A percentile compares a stretch with the other conserved stretches of the same genome.
Evolutionary conservation across 1,140 invertebrate species (phyloP).

Genomic region (Battus philenor): DNA sequence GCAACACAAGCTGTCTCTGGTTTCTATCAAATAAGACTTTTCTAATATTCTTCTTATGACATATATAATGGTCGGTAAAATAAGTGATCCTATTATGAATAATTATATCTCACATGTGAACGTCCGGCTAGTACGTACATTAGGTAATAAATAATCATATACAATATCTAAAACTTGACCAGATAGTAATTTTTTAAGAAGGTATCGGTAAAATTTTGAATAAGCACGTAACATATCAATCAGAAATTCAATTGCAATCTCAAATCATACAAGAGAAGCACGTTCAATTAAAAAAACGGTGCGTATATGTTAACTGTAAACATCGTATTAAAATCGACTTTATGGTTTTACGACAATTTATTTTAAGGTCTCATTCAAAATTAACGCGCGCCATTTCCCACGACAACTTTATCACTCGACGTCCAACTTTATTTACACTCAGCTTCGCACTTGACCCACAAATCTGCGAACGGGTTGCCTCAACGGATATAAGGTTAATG

Average conservation of each 20-base stretch:
- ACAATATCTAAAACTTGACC: background rate
- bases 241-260: background rate
- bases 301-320: too few species aligned
- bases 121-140: background rate
- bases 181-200: background rate
- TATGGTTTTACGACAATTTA: background rate
- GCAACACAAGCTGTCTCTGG: too few species aligned
- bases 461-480: constrained; percentile 4
- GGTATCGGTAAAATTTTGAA: too few species aligned
- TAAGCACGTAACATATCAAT: background rate
- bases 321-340: background rate
- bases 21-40: too few species aligned
- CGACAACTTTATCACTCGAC: constrained; percentile 1
- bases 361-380: constrained; percentile 1
- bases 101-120: too few species aligned
- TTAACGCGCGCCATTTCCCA: constrained; percentile 2
- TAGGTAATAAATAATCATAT: background rate
- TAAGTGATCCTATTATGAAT: background rate
- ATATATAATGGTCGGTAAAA: background rate
- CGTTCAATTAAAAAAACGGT: too few species aligned
- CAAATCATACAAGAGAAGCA: too few species aligned
- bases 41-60: too few species aligned
- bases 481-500: constrained; percentile 9
- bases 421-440: constrained; percentile 6
- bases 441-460: constrained; percentile 8